Evolutionary conservation across 2,888 invertebrate species (phyloP), one percentile per base, ranked within the genome.

Genomic region (Alsophila aescularia): DNA sequence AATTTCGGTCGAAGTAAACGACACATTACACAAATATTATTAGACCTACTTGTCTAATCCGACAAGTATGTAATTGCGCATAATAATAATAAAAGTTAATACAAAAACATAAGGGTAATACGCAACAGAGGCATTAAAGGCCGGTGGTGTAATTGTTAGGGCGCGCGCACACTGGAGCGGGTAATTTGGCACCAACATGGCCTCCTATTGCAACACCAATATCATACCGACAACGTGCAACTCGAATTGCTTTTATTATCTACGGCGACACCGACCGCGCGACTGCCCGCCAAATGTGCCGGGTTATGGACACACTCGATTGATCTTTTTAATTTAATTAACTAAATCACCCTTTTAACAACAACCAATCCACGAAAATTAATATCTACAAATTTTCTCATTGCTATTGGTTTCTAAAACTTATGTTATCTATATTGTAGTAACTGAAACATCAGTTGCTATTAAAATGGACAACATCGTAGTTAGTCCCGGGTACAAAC

Each of bases 151-250:
- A 77, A 77, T 75, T 77, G 75, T 77, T 64, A 69, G 70, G 73
- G 69, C 58, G 64, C 49, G 45, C 55, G 41, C 61, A 66, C 60
- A 65, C 61, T 42, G 56, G 59, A 40, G 58, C 63, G 64, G 64
- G 74, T 75, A 76, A 79, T 83, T 82, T 83, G 83, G 83, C 81
- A 79, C 44, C 70, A 70, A 73, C 79, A 68, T 68, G 62, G 73
- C 66, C 58, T 78, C 72, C 74, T 75, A 78, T 70, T 72, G 74
- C 74, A 72, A 76, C 74, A 75, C 72, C 77, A 77, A 79, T 80
- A 75, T 70, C 70, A 72, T 73, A 72, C 66, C 64, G 70, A 72
- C 72, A 71, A 71, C 67, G 62, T 74, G 71, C 75, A 72, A 70
- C 75, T 70, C 53, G 64, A 72, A 77, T 77, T 74, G 69, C 71